A percentile compares a stretch with the other conserved stretches of the same genome.
These are phyloP conservation scores for Leptopilina clavipes DNA, from an alignment of 1,140 invertebrate genomes.

Conservation along the genomic window DNA sequence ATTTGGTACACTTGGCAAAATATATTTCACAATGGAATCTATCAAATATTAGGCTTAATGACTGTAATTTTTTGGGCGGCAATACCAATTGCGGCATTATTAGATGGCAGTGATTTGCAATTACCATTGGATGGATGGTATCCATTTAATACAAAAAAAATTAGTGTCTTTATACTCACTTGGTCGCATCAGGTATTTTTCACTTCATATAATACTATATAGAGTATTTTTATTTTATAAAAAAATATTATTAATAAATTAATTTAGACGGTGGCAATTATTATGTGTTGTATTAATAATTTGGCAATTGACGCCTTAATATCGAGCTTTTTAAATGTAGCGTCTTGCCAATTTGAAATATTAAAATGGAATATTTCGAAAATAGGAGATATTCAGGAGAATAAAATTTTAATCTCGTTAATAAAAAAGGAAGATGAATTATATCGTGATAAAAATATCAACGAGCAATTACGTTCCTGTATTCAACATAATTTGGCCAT, in stretches of 20 bases:
- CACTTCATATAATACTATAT: not conserved
- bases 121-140: conserved; percentile 24
- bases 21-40: not conserved
- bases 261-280: not conserved
- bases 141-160: not conserved
- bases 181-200: conserved; percentile 10
- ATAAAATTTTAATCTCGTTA: no score
- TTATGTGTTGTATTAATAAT: conserved; percentile 1
- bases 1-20: not conserved
- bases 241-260: not conserved
- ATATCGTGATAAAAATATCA: no score
- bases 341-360: conserved; percentile 4
- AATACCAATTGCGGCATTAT: not conserved
- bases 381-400: no score
- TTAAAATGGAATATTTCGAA: not conserved
- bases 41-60: not conserved
- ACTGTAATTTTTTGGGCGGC: not conserved
- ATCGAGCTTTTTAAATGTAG: not conserved
- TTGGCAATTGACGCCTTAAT: conserved; percentile 8
- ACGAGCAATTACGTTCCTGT: no score
- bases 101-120: not conserved
- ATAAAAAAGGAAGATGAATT: no score
- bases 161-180: not conserved
- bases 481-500: no score
- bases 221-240: not conserved